phyloP scores from a whole-genome alignment of 2,113 vertebrate genomes.

The Labeo catla region DNA sequence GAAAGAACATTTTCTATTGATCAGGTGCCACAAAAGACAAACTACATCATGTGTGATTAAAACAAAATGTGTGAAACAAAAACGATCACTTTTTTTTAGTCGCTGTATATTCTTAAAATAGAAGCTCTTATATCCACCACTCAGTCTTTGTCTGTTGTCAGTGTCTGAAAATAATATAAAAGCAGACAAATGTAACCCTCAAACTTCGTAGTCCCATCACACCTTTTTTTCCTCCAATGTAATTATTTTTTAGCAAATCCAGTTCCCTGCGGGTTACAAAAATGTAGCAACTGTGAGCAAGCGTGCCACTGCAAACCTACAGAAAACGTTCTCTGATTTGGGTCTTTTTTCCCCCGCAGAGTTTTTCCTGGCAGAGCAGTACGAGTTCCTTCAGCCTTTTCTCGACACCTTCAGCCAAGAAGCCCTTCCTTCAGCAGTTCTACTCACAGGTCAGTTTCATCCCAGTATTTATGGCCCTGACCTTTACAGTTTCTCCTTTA shows the following conservation, averaged over 20 bases:
- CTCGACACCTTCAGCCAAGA: constrained; percentile 97
- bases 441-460: constrained; percentile 90
- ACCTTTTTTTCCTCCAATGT: too few relatives aligned
- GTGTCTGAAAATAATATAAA: not conserved
- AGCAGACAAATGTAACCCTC: not conserved
- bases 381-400: constrained; percentile 94
- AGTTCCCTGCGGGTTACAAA: too few relatives aligned
- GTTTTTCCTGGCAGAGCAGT: constrained; percentile 96
- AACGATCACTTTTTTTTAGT: not conserved
- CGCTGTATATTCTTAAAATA: not conserved
- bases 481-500: constrained; percentile 34
- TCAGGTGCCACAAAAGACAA: not conserved
- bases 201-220: not conserved
- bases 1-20: not conserved
- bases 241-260: not conserved
- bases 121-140: not conserved
- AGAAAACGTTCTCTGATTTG: constrained; percentile 25
- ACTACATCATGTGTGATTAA: not conserved
- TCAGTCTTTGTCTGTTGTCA: not conserved
- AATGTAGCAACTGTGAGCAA: not conserved
- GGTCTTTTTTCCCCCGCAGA: constrained; percentile 65
- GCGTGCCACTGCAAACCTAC: not conserved
- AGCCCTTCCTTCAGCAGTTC: constrained; percentile 97
- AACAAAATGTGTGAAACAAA: not conserved
- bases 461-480: constrained; percentile 30